Evolutionary conservation across 2,797 vertebrate genomes (phyloP), one percentile per base, ranked within the genome.

Genomic region (Amazona finschi): DNA sequence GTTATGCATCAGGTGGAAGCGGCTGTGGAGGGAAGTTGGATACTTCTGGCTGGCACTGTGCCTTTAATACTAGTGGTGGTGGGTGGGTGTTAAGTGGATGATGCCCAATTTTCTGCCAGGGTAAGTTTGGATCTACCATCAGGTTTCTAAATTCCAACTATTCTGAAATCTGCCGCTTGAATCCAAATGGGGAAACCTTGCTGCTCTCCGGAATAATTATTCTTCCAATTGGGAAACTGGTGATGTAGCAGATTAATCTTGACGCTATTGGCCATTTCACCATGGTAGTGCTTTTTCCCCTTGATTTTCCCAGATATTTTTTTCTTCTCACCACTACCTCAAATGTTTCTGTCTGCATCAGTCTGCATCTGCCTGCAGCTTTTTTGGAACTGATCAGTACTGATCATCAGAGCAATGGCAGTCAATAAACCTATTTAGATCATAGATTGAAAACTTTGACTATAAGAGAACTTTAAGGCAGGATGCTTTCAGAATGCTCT

Each of bases 1-100:
- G 9, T 24, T 47, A 2, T 0, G 12, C 7, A 9, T 16, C 3
- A 5, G 24, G 6, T 13, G 21, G 53, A 57, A 55, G 62, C 31
- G 69, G 24, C 50, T 82, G n/a, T 43, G 53, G 33, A 41, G 19
- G 15, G 39, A 50, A 33, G 33, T 33, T 0, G 2, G 16, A 24
- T 25, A n/a, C 21, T 60, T 47, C 13, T 67, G 44, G 12, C 58
- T 64, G 49, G 39, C 49, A 50, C 4, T 9, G 18, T 65, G 80
- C 41, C 46, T 81, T 36, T 43, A 8, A 7, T 61, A 16, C 25
- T 67, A 30, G 27, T 43, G 8, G 25, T 15, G 46, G 2, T 44
- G 17, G 24, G 31, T 5, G 17, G 15, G 8, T 83, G 41, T 28
- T 66, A 13, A 24, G 13, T 57, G 41, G 25, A 41, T 38, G 11